Evolutionary conservation across 2,888 invertebrate genomes (phyloP).

Genomic region (Ypsolopha sequella): DNA sequence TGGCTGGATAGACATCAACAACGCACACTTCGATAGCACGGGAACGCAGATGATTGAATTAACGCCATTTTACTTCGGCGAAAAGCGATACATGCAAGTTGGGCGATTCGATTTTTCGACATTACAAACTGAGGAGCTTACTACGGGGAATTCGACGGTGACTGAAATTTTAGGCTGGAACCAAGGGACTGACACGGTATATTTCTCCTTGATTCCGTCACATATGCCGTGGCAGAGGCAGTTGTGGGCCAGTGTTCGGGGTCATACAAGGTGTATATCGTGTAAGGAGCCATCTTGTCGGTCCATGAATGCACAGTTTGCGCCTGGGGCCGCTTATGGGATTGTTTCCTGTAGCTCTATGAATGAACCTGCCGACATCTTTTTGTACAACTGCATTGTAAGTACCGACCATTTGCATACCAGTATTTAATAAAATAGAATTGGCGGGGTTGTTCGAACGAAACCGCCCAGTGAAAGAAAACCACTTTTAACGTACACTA

Average conservation of each 20-base stretch:
- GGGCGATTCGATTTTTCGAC: conserved; percentile 39
- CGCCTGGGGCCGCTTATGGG: conserved; percentile 44
- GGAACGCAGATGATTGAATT: conserved; percentile 58
- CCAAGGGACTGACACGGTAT: conserved; percentile 67
- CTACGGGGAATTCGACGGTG: conserved; percentile 72
- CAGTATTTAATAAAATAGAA: no score
- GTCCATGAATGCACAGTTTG: conserved; percentile 71
- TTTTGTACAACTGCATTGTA: conserved; percentile 61
- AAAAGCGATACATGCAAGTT: conserved; percentile 57
- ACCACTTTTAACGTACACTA: no score
- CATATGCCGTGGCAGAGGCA: conserved; percentile 78
- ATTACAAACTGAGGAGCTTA: conserved; percentile 48
- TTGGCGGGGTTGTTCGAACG: not conserved
- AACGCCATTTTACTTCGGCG: conserved; percentile 35
- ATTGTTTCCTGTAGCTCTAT: conserved; percentile 43
- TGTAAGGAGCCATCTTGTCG: conserved; percentile 78
- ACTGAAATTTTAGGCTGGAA: conserved; percentile 74
- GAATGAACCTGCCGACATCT: conserved; percentile 42
- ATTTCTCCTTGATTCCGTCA: conserved; percentile 76
- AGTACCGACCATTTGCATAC: not conserved
- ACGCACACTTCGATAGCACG: conserved; percentile 63
- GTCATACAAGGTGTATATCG: conserved; percentile 72
- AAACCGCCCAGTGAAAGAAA: no score
- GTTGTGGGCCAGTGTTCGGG: conserved; percentile 67
- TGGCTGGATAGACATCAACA: conserved; percentile 78